Percentiles rank a stretch among this genome's conserved stretches.
phyloP scores from a whole-genome alignment of 2,888 invertebrate species.

The Lochmaea capreae region DNA sequence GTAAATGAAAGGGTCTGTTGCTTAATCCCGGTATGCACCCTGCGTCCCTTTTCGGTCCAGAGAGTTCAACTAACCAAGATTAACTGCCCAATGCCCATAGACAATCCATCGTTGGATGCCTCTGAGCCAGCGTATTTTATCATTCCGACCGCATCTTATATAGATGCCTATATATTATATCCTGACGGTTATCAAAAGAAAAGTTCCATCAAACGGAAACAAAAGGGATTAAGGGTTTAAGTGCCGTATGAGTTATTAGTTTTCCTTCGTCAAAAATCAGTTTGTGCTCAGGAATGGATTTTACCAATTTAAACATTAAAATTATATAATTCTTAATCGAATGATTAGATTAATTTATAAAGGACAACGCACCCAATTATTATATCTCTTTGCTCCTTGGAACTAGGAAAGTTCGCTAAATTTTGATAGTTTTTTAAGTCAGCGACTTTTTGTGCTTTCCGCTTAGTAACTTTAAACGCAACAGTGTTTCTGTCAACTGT shows the following conservation, averaged over 20 bases:
- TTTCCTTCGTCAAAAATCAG: neutral
- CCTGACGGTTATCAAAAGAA: constrained; percentile 32
- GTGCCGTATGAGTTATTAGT: neutral
- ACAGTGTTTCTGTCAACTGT: too few species aligned
- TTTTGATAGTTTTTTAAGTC: too few species aligned
- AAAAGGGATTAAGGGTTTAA: constrained; percentile 9
- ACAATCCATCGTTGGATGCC: constrained; percentile 15
- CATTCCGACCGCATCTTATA: constrained; percentile 34
- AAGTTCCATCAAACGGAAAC: constrained; percentile 30
- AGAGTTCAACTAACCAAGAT: constrained; percentile 19
- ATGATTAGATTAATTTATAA: neutral
- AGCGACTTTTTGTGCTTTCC: too few species aligned
- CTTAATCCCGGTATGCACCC: constrained; percentile 19
- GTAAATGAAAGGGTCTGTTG: constrained; percentile 23
- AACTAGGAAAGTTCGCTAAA: too few species aligned
- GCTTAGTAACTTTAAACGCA: too few species aligned
- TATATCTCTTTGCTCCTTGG: too few species aligned
- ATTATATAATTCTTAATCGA: neutral
- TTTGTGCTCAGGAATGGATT: neutral
- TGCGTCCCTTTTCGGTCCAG: constrained; percentile 13
- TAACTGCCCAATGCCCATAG: constrained; percentile 17
- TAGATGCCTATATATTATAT: constrained; percentile 29
- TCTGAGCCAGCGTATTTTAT: constrained; percentile 23
- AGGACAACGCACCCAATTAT: too few species aligned
- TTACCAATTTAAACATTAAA: neutral